Base-by-base conservation (phyloP, 2,888 invertebrate genomes). In the Brachycybe producta region DNA sequence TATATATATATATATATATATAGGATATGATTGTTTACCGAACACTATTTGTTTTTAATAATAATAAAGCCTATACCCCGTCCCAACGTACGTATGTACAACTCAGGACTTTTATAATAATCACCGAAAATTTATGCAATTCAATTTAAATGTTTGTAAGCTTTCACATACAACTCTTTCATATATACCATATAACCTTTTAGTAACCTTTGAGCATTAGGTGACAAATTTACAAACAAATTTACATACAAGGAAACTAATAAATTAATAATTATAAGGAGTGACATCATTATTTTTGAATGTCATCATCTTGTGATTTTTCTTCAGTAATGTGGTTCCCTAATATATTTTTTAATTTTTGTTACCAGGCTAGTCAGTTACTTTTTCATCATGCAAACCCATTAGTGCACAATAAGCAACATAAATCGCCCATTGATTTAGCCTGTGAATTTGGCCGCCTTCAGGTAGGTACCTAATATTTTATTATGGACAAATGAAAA, bases 361-460 rank as follows among this genome's bases (percentile, higher is more conserved):
- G 27, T 49, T 61, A 61, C 13, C 61, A 71, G 71, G 67, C 67
- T 21, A 65, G 65, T 40, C 57, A 67, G 38, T 58, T 71, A 27
- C 54, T 70, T 46, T 61, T 65, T 39, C 65, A 69, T 53, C 66
- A 67, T 53, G 68, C 67, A 1, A 66, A 68, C 54, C 64, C 68
- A 4, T 63, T 64, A 7, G 57, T 65, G 4, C 57, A 62, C 30
- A 70, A 70, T 59, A 65, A 65, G 42, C 61, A 64, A 26, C 61
- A 64, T 39, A 67, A 65, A 56, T 68, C 70, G 2, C 65, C 72
- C 0, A 62, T 72, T 13, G 71, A 72, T 56, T 57, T 70, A 44
- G 71, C 71, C 38, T 70, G 70, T 57, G 71, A 72, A 57, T 68
- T 67, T 56, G 72, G 72, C 11, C 61, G 68, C 55, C 63, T 55